These are phyloP conservation scores for Trissolcus japonicus DNA, from an alignment of 2,888 invertebrate genomes.

Conservation along the genomic window DNA sequence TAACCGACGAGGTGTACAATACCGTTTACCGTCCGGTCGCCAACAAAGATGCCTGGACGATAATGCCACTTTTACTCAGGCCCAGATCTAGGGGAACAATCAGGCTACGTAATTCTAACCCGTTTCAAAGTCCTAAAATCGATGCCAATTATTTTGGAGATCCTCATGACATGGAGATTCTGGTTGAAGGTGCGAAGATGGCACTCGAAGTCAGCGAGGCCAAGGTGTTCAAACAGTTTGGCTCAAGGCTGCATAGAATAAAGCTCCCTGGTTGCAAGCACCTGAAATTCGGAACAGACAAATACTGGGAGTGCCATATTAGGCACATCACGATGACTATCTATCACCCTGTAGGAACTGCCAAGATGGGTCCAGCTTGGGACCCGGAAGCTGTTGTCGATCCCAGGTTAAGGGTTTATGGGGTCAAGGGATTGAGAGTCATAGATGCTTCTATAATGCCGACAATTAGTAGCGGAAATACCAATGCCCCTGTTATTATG, in stretches of 20 bases:
- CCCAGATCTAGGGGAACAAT: slow-evolving; percentile 89
- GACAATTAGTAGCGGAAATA: slow-evolving; percentile 89
- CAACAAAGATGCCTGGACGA: slow-evolving; percentile 88
- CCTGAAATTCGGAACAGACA: slow-evolving; percentile 85
- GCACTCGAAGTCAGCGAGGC: slow-evolving; percentile 85
- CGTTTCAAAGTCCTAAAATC: slow-evolving; percentile 91
- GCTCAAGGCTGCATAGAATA: slow-evolving; percentile 84
- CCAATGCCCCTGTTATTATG: slow-evolving; percentile 95
- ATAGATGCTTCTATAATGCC: slow-evolving; percentile 94
- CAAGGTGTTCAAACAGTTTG: slow-evolving; percentile 87
- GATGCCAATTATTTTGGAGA: slow-evolving; percentile 95
- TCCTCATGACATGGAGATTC: slow-evolving; percentile 84
- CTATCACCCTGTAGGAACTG: slow-evolving; percentile 92
- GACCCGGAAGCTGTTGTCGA: slow-evolving; percentile 90
- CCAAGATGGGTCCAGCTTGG: slow-evolving; percentile 90
- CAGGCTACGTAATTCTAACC: slow-evolving; percentile 86
- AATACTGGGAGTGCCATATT: slow-evolving; percentile 91
- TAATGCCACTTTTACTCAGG: slow-evolving; percentile 89
- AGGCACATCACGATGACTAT: slow-evolving; percentile 92
- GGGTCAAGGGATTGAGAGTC: slow-evolving; percentile 86
- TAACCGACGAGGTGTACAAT: slow-evolving; percentile 88
- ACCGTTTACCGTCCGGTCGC: slow-evolving; percentile 88
- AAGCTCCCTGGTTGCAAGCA: slow-evolving; percentile 88
- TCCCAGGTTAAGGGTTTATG: slow-evolving; percentile 86
- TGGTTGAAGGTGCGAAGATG: slow-evolving; percentile 91